A percentile compares a stretch with the other conserved stretches of the same genome.
These are phyloP conservation scores for Sebastes jordani DNA, from an alignment of 2,797 vertebrate genomes.

Conservation along the genomic window DNA sequence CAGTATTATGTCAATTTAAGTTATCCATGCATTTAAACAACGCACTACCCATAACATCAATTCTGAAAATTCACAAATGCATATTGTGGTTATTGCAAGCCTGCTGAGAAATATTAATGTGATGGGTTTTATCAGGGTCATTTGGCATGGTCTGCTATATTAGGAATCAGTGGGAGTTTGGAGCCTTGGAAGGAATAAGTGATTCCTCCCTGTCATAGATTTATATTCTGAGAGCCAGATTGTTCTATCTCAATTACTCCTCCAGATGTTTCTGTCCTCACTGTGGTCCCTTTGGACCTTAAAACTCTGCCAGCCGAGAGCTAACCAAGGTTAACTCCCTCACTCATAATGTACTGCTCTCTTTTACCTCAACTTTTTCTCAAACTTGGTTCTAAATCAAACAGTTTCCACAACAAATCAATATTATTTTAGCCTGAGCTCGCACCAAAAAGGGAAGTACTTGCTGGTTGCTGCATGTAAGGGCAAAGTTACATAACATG, in stretches of 20 bases:
- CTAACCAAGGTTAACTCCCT: slow-evolving; percentile 26
- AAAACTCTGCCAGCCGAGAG: slow-evolving; percentile 19
- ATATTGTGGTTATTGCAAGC: neutral
- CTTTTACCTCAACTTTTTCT: slow-evolving; percentile 8
- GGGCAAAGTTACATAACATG: slow-evolving; percentile 24
- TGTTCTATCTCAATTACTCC: slow-evolving; percentile 47
- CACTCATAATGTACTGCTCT: neutral
- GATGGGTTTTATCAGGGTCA: slow-evolving; percentile 34
- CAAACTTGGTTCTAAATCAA: slow-evolving; percentile 1
- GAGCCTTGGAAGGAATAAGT: slow-evolving; percentile 27
- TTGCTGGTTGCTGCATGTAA: neutral
- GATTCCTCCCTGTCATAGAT: slow-evolving; percentile 31
- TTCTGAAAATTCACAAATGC: slow-evolving; percentile 3
- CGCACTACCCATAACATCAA: neutral
- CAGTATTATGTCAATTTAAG: neutral
- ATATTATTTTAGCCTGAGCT: neutral
- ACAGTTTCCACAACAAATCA: neutral
- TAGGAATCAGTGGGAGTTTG: slow-evolving; percentile 30
- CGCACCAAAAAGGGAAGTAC: neutral
- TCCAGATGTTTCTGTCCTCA: slow-evolving; percentile 56
- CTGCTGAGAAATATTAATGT: neutral
- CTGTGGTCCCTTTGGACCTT: slow-evolving; percentile 17
- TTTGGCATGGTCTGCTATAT: slow-evolving; percentile 28
- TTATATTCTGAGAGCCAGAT: slow-evolving; percentile 41
- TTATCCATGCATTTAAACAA: neutral